Evolutionary conservation across 2,888 invertebrate species (phyloP), one percentile per base, ranked within the genome.

Genomic region (Latrodectus hesperus): DNA sequence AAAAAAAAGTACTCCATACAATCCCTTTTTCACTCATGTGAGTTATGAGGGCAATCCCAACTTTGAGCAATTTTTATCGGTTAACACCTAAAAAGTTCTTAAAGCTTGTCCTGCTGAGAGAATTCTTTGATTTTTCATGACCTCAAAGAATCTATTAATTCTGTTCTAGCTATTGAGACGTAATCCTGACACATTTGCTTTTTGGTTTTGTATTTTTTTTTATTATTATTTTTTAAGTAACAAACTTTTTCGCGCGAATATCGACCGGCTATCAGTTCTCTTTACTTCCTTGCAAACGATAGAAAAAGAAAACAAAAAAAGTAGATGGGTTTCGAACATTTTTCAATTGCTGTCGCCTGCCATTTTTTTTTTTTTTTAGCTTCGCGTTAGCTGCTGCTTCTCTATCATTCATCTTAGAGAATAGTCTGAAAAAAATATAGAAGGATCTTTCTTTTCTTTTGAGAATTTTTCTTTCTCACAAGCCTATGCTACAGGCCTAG

Each of bases 81-180:
- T 60, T 60, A 16, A 6, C 11, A 6, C n/a, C 60, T 10, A 16
- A 16, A 60, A 60, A 60, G 60, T 60, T 60, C n/a, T 60, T 60
- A 60, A 60, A 11, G 0, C 60, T 60, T 9, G 12, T 11, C 60
- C n/a, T 12, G 6, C 4, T 16, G n/a, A 60, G 55, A 55, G n/a
- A 60, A 60, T 60, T 60, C 77, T 76, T 78, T 84, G 55, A 72
- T 77, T 76, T 68, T 76, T 76, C 80, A 75, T 75, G 68, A 55
- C 72, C 53, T 70, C 71, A n/a, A 55, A 26, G 68, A 87, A 75
- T 77, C 86, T 87, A 87, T 87, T 87, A 87, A 87, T 87, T 87
- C 76, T 73, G 52, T 76, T 76, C 51, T 71, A 65, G 55, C 81
- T 72, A 82, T 81, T 77, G 81, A 87, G 81, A 81, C 77, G 77